Conservation (phyloP, 2,113 vertebrate species). For the Gyps fulvus region DNA sequence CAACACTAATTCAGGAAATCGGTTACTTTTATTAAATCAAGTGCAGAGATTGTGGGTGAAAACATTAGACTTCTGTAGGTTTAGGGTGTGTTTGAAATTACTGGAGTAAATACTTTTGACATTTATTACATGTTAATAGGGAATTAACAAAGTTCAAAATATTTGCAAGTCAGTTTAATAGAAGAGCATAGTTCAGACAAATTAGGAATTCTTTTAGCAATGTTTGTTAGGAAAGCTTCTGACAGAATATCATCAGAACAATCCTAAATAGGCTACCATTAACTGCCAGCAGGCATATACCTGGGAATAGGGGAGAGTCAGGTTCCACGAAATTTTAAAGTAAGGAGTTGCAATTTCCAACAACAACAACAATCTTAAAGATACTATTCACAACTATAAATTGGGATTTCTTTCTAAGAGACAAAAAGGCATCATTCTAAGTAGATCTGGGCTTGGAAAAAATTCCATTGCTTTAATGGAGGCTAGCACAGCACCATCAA, state of each 20-base stretch:
- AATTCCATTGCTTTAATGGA: background rate
- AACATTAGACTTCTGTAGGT: background rate
- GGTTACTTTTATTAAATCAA: background rate
- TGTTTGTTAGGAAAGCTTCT: background rate
- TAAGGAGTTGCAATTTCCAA: background rate
- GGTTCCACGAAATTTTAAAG: background rate
- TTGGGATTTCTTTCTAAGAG: background rate
- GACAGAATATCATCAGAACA: background rate
- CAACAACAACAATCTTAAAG: background rate
- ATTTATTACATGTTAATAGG: background rate
- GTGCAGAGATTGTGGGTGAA: background rate
- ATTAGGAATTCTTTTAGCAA: background rate
- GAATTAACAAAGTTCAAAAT: background rate
- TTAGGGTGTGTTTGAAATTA: background rate
- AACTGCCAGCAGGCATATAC: background rate
- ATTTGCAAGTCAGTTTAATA: background rate
- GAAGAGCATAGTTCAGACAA: background rate
- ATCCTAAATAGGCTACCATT: background rate
- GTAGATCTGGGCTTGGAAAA: background rate
- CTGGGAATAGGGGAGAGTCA: background rate
- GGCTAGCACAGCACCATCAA: background rate
- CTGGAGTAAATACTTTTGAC: background rate
- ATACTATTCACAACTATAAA: background rate
- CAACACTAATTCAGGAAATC: background rate
- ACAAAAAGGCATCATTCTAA: background rate